A percentile compares a stretch with the other conserved stretches of the same genome.
phyloP scores from a whole-genome alignment of 2,797 vertebrate genomes.

The Danio albolineatus region DNA sequence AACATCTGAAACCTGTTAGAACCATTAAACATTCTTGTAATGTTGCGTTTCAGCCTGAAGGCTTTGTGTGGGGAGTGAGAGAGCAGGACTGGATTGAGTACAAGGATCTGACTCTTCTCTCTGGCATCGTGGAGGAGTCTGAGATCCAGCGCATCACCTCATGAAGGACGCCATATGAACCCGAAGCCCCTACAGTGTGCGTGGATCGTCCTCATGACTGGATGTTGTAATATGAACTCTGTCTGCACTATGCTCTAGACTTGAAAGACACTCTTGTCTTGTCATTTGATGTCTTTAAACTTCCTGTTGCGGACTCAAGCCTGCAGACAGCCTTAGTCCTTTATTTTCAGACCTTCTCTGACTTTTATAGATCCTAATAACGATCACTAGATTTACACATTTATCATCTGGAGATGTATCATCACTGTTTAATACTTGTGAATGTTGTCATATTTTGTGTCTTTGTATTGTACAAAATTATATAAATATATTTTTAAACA shows the following conservation, averaged over 20 bases:
- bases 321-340: background rate
- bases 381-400: background rate
- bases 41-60: slow-evolving; percentile 65
- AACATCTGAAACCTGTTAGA: too few relatives aligned
- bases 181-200: background rate
- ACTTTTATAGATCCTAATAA: slow-evolving; percentile 13
- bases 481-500: background rate
- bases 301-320: background rate
- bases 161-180: background rate
- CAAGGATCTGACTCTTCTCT: slow-evolving; percentile 68
- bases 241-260: slow-evolving; percentile 1
- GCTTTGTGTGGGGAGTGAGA: slow-evolving; percentile 68
- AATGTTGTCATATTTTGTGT: background rate
- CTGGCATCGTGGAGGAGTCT: slow-evolving; percentile 68
- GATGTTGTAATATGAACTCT: slow-evolving; percentile 13
- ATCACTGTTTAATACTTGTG: background rate
- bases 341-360: background rate
- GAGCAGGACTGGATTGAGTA: slow-evolving; percentile 74
- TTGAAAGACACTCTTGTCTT: background rate
- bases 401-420: background rate
- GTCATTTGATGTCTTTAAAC: background rate
- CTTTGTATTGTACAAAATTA: background rate
- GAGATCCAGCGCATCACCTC: slow-evolving; percentile 63
- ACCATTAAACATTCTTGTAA: background rate
- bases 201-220: background rate